Conservation (phyloP, 2,888 invertebrate species). For the Anthophora plumipes region DNA sequence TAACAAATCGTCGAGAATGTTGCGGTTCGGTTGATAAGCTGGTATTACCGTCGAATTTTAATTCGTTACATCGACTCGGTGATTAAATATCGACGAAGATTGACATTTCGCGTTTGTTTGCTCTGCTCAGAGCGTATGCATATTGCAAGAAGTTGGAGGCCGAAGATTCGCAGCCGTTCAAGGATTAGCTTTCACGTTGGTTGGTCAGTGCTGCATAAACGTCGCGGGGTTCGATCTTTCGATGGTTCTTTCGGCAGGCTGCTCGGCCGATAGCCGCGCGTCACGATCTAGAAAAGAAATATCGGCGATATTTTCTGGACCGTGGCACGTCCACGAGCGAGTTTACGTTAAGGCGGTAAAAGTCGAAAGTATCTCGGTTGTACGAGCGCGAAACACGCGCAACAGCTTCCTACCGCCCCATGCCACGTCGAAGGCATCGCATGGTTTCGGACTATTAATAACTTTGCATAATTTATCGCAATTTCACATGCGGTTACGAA, state of each 20-base stretch:
- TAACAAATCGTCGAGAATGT: constrained; percentile 37
- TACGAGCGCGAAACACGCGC: constrained; percentile 10
- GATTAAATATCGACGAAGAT: constrained; percentile 67
- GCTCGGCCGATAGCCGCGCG: not conserved
- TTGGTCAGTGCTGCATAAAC: constrained; percentile 50
- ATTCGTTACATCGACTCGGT: constrained; percentile 69
- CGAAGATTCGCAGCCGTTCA: constrained; percentile 39
- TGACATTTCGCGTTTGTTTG: constrained; percentile 48
- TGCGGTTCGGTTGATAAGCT: constrained; percentile 66
- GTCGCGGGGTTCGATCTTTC: constrained; percentile 11
- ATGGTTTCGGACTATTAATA: constrained; percentile 54
- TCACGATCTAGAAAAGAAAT: not conserved
- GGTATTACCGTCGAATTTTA: constrained; percentile 69
- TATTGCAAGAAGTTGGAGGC: too few relatives aligned
- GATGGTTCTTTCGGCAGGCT: not conserved
- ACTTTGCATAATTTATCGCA: constrained; percentile 61
- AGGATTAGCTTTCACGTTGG: constrained; percentile 69
- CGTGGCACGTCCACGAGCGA: not conserved
- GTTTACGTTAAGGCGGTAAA: not conserved
- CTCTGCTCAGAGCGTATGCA: not conserved
- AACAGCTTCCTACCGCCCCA: constrained; percentile 9
- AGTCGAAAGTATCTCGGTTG: not conserved
- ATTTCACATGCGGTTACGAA: constrained; percentile 51
- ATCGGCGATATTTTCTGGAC: constrained; percentile 12
- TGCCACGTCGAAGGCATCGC: constrained; percentile 41